These are phyloP conservation scores for Pachliopta kotzebuea DNA, from an alignment of 2,888 invertebrate genomes.

Conservation along the genomic window DNA sequence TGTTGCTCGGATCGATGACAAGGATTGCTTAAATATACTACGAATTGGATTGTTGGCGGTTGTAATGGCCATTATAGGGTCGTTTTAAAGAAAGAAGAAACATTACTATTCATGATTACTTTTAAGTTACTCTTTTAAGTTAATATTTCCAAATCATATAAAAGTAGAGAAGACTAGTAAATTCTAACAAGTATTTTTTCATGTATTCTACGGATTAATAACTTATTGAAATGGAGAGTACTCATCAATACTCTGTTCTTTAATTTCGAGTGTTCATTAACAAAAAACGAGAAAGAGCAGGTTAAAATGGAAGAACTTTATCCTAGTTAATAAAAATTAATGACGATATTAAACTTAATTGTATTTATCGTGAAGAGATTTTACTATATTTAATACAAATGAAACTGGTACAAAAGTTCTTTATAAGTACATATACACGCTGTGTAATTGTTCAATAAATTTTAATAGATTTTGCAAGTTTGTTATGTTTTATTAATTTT, in stretches of 20 bases:
- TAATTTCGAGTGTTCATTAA: no score
- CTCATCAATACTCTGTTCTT: background rate
- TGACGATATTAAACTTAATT: background rate
- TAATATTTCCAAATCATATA: no score
- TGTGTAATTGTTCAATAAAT: background rate
- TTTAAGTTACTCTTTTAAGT: no score
- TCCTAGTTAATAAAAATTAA: background rate
- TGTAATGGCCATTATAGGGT: background rate
- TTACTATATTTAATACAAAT: background rate
- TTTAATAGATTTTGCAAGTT: background rate
- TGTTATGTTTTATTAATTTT: constrained; percentile 6
- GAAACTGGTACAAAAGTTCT: background rate
- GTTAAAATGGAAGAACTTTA: background rate
- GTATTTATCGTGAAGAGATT: background rate
- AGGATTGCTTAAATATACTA: background rate
- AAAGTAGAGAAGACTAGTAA: no score
- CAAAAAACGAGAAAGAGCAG: no score
- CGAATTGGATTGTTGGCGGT: background rate
- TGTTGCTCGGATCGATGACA: background rate
- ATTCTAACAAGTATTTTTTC: no score
- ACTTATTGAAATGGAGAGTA: no score
- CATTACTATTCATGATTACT: background rate
- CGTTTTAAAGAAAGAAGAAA: background rate
- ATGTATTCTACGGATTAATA: no score
- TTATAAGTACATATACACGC: background rate